phyloP scores from a whole-genome alignment of 2,888 invertebrate species.

The Frankliniella fusca region DNA sequence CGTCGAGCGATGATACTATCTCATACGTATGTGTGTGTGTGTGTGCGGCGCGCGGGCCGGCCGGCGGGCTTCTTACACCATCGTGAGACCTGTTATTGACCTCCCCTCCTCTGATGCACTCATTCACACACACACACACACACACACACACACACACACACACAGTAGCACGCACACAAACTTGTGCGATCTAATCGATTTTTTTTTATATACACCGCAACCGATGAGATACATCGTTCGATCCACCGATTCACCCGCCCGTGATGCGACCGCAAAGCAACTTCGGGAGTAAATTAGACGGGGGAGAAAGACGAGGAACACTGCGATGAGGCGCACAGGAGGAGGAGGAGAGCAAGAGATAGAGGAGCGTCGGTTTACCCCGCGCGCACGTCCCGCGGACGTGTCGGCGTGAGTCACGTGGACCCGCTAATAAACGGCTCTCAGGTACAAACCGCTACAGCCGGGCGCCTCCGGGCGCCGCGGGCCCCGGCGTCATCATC shows the following conservation, averaged over 20 bases:
- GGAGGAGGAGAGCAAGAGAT: too few relatives aligned
- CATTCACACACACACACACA: not conserved
- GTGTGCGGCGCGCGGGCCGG: not conserved
- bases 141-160: conserved; percentile 2
- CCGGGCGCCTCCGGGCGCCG: too few relatives aligned
- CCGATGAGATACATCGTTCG: not conserved
- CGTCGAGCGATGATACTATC: not conserved
- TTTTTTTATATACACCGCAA: not conserved
- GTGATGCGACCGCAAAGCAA: not conserved
- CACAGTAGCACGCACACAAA: not conserved
- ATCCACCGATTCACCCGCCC: not conserved
- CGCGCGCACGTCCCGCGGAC: too few relatives aligned
- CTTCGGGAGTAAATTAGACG: not conserved
- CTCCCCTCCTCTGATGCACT: not conserved
- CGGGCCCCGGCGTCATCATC: too few relatives aligned
- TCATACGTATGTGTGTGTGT: too few relatives aligned
- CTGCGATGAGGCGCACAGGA: too few relatives aligned
- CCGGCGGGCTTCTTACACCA: not conserved
- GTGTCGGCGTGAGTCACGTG: too few relatives aligned
- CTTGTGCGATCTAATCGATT: not conserved
- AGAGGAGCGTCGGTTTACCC: too few relatives aligned
- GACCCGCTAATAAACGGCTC: too few relatives aligned
- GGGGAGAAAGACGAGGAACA: not conserved
- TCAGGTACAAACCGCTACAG: too few relatives aligned
- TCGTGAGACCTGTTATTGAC: not conserved